Evolutionary conservation across 2,113 vertebrate genomes (phyloP), one percentile per base, ranked within the genome.

Genomic region (Laticauda laticaudata): DNA sequence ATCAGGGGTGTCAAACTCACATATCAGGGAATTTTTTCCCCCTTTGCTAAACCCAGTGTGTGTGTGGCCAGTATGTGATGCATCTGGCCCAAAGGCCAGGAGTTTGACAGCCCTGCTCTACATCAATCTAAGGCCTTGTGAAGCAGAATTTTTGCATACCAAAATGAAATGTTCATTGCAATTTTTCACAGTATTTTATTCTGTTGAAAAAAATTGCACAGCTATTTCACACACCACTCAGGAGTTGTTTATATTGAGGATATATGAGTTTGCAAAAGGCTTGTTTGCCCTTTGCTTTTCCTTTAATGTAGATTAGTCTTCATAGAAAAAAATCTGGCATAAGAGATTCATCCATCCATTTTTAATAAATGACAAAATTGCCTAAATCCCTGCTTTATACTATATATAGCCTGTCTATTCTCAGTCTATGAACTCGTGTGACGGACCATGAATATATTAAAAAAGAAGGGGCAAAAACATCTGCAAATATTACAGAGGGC

Each of bases 391-490:
- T 9, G 6, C 55, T 34, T 93, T 39, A 51, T 61, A 5, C 45
- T 45, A 4, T 45, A 5, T 53, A 51, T 53, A 51, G 21, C 3
- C n/a, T 90, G 9, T 9, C 69, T 14, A 20, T 18, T 34, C 18
- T 14, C 2, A 34, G 87, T 8, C 34, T 89, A 39, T 20, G 75
- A 61, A 90, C 55, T 54, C 2, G 29, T 91, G 75, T 95, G 91
- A 94, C 92, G 1, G 26, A 93, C 87, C 61, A 91, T 56, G 87
- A 81, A 81, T 64, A 75, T 87, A 26, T 51, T n/a, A 26, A 39
- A 43, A 59, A 14, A 12, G 26, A 56, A 56, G 45, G n/a, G 34
- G 15, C 7, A 23, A 51, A 59, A 53, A n/a, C 0, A 0, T 0
- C 56, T 57, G 15, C 48, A 91, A 87, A 48, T 7, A n/a, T 51